Base-by-base conservation (phyloP, 2,113 vertebrate genomes). In the Ictidomys tridecemlineatus region DNA sequence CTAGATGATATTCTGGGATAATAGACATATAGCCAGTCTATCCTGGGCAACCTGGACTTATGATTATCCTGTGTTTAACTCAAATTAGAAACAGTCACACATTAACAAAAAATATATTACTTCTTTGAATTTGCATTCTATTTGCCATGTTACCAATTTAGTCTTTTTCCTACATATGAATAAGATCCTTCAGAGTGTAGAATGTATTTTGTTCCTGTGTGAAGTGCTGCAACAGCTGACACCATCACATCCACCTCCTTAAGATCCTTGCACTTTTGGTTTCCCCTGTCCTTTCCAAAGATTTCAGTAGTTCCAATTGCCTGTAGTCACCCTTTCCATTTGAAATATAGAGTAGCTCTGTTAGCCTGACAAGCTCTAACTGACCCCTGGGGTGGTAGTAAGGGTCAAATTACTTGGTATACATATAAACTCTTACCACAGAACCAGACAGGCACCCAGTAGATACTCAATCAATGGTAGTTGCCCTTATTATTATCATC, bases 91-190 rank as follows among this genome's bases (percentile, higher is more conserved):
- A 96, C 93, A 51, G 30, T 32, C 51, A 91, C 45, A 78, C 30
- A 32, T 90, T 94, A 32, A 89, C 45, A 76, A 56, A 78, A 58
- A 65, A 84, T 80, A 70, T 67, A n/a, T 69, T 45, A 70, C 48
- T 91, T 28, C 61, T 88, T 87, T 77, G 87, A 93, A 87, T 34
- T 58, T 95, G 67, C 18, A 72, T 92, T 8, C 86, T 73, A 39
- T 93, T 39, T 78, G 82, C 22, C 24, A 73, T 78, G 72, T 69
- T 70, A 89, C 53, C 79, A 90, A 85, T 83, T 85, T 69, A 63
- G 4, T 79, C 18, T 85, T 91, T n/a, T 89, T 77, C 1, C 34
- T 84, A 39, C 39, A 74, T 20, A 45, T 69, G 30, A 93, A 28
- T 30, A 74, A 63, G 10, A 45, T 79, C 17, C 34, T 80, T 74